A percentile compares a stretch with the other conserved stretches of the same genome.
These are phyloP conservation scores for Lithosia quadra DNA, from an alignment of 2,888 invertebrate genomes.

Conservation along the genomic window DNA sequence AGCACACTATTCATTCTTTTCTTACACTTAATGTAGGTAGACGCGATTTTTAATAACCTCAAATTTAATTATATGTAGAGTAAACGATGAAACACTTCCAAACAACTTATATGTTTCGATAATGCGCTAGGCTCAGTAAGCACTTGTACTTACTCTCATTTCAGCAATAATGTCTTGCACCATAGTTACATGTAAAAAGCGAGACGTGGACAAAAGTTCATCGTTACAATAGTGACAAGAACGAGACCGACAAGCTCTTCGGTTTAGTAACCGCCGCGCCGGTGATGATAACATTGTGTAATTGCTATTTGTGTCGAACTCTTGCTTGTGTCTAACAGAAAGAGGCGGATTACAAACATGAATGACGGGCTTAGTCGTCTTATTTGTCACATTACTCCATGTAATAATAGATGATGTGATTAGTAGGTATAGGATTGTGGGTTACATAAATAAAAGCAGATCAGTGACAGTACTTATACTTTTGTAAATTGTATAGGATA, in stretches of 20 bases:
- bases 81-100: not conserved
- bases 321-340: slow-evolving; percentile 20
- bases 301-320: slow-evolving; percentile 33
- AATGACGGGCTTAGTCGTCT: not conserved
- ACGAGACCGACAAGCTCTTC: slow-evolving; percentile 32
- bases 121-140: not conserved
- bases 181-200: slow-evolving; percentile 26
- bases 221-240: slow-evolving; percentile 29
- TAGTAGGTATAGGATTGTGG: not conserved
- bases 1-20: not conserved
- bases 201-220: slow-evolving; percentile 22
- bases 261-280: slow-evolving; percentile 19
- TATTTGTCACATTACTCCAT: slow-evolving; percentile 9
- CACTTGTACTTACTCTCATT: slow-evolving; percentile 11
- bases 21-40: not conserved
- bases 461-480: not conserved
- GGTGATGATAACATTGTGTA: slow-evolving; percentile 38
- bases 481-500: not conserved
- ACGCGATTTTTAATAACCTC: not conserved
- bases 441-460: not conserved
- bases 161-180: slow-evolving; percentile 25
- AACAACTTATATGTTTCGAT: not conserved
- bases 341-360: slow-evolving; percentile 14
- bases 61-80: not conserved
- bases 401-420: not conserved